Percentiles rank a stretch among this genome's conserved stretches.
These are phyloP conservation scores for Prosapia bicincta DNA, from an alignment of 2,888 invertebrate species.

Conservation along the genomic window DNA sequence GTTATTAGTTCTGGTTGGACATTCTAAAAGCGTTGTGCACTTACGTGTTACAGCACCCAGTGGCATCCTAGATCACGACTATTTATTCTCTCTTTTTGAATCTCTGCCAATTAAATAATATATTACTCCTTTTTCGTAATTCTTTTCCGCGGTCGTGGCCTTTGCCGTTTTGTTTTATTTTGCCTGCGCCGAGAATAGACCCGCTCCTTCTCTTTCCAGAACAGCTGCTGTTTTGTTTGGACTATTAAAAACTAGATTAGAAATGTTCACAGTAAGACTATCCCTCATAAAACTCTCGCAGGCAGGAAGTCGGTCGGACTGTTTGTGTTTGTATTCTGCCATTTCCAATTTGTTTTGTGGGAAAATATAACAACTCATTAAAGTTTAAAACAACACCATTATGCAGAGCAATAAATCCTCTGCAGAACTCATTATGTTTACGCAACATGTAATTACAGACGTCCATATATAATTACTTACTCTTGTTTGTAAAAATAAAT, in stretches of 20 bases:
- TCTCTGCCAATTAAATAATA: background rate
- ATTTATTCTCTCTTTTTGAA: background rate
- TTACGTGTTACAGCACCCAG: background rate
- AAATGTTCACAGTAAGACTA: background rate
- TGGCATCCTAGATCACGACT: background rate
- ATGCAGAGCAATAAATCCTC: too few species aligned
- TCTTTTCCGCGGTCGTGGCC: background rate
- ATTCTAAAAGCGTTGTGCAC: background rate
- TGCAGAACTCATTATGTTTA: too few species aligned
- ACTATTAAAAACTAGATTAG: conserved; percentile 2
- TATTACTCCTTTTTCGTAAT: background rate
- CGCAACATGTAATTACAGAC: too few species aligned
- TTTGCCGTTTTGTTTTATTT: background rate
- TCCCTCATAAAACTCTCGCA: background rate
- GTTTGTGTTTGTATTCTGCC: background rate
- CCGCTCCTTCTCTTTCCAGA: background rate
- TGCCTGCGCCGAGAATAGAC: background rate
- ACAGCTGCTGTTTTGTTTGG: conserved; percentile 2
- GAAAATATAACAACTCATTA: too few species aligned
- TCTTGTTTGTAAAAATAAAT: too few species aligned
- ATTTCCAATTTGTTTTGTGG: too few species aligned
- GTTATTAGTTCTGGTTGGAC: background rate
- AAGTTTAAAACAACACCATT: too few species aligned
- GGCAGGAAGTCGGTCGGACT: background rate
- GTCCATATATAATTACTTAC: too few species aligned